Percentiles rank a stretch among this genome's conserved stretches.
These are phyloP conservation scores for Drosophila ficusphila DNA, from an alignment of 1,140 invertebrate genomes.

Conservation along the genomic window DNA sequence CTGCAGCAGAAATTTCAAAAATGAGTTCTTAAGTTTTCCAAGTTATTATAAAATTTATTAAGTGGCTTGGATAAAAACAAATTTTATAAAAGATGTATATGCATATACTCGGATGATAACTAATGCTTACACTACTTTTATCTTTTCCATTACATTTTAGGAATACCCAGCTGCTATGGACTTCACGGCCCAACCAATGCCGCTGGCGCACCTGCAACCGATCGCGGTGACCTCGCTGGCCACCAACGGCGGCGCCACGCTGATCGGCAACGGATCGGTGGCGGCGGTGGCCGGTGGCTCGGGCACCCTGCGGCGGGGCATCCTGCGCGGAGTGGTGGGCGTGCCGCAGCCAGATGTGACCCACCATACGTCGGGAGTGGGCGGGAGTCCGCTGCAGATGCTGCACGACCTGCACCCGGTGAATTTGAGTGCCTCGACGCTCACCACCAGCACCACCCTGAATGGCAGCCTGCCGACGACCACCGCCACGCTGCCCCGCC, in stretches of 20 bases:
- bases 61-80: no score
- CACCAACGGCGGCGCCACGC: constrained; percentile 58
- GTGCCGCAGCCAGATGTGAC: constrained; percentile 82
- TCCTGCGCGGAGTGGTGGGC: constrained; percentile 71
- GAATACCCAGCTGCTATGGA: constrained; percentile 80
- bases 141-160: constrained; percentile 49
- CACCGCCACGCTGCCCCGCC: constrained; percentile 81
- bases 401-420: constrained; percentile 80
- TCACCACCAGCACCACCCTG: constrained; percentile 73
- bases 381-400: constrained; percentile 60
- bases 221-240: constrained; percentile 67
- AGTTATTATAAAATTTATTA: no score
- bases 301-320: constrained; percentile 77
- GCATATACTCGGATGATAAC: no score
- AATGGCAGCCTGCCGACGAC: constrained; percentile 80
- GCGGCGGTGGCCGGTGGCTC: constrained; percentile 46
- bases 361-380: constrained; percentile 67
- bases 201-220: constrained; percentile 75
- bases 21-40: no score
- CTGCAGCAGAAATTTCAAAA: no score
- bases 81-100: no score
- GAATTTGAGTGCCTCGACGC: constrained; percentile 74
- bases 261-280: constrained; percentile 36
- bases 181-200: constrained; percentile 72
- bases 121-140: not conserved